These are phyloP conservation scores for Oryctolagus cuniculus DNA, from an alignment of 2,113 vertebrate species.

Conservation along the genomic window DNA sequence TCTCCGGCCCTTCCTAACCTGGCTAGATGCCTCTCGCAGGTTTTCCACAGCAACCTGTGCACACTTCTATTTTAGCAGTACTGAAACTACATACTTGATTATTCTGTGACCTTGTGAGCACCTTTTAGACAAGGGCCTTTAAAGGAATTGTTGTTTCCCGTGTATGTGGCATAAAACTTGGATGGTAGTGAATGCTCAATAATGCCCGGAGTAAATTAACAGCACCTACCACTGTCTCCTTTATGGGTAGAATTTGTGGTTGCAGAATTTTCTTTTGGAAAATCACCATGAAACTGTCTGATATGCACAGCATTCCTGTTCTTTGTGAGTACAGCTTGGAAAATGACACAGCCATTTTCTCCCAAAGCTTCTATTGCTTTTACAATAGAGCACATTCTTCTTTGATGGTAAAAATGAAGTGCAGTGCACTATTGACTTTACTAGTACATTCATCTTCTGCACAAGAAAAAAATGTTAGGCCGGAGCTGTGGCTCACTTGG, in stretches of 20 bases:
- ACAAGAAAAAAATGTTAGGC: neutral
- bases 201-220: neutral
- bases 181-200: neutral
- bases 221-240: neutral
- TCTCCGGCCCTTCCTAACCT: neutral
- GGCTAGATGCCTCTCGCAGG: neutral
- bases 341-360: neutral
- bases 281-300: neutral
- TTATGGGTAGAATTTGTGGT: neutral
- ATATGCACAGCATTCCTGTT: neutral
- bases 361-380: neutral
- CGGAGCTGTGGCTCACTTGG: too few species aligned
- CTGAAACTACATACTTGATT: neutral
- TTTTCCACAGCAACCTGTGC: neutral
- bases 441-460: neutral
- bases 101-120: neutral
- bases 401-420: neutral
- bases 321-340: neutral
- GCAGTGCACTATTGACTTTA: neutral
- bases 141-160: constrained; percentile 8
- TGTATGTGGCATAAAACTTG: neutral
- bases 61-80: neutral
- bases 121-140: neutral
- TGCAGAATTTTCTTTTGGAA: constrained; percentile 12
- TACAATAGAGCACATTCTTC: neutral